Evolutionary conservation across 2,797 vertebrate species (phyloP).

Genomic region (Knipowitschia caucasica): DNA sequence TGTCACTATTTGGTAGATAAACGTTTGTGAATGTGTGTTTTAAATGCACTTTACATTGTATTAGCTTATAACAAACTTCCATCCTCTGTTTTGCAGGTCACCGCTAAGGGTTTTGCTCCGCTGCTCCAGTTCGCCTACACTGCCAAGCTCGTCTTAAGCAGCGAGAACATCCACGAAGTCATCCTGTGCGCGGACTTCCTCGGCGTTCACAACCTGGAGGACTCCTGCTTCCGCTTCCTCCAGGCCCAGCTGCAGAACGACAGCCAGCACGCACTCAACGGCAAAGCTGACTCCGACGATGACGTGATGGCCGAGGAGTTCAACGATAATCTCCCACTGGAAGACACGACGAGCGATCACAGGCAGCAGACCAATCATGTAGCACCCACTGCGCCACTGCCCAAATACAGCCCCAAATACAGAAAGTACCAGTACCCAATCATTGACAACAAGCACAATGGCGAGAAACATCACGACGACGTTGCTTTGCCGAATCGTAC

Average conservation of each 20-base stretch:
- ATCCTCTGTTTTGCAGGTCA: constrained; percentile 78
- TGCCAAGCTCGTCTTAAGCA: constrained; percentile 90
- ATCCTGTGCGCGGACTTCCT: constrained; percentile 90
- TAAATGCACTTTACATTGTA: no score
- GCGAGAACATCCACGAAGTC: constrained; percentile 92
- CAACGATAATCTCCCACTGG: constrained; percentile 20
- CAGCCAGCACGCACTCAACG: constrained; percentile 73
- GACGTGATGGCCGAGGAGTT: constrained; percentile 60
- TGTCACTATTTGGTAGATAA: no score
- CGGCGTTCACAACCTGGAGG: constrained; percentile 92
- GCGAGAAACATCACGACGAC: constrained; percentile 49
- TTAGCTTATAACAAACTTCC: constrained; percentile 1
- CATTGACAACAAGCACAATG: constrained; percentile 84
- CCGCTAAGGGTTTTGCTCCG: constrained; percentile 89
- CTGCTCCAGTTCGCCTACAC: constrained; percentile 97
- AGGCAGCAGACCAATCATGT: constrained; percentile 68
- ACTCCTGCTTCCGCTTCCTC: constrained; percentile 93
- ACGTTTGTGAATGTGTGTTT: no score
- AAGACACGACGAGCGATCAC: constrained; percentile 67
- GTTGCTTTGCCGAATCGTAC: constrained; percentile 74
- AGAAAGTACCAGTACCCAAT: constrained; percentile 87
- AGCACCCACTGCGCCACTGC: constrained; percentile 50
- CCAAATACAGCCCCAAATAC: constrained; percentile 84
- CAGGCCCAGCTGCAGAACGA: constrained; percentile 88
- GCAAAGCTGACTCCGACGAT: constrained; percentile 70